Base-by-base conservation (phyloP, 2,113 vertebrate genomes). In the Eublepharis macularius region DNA sequence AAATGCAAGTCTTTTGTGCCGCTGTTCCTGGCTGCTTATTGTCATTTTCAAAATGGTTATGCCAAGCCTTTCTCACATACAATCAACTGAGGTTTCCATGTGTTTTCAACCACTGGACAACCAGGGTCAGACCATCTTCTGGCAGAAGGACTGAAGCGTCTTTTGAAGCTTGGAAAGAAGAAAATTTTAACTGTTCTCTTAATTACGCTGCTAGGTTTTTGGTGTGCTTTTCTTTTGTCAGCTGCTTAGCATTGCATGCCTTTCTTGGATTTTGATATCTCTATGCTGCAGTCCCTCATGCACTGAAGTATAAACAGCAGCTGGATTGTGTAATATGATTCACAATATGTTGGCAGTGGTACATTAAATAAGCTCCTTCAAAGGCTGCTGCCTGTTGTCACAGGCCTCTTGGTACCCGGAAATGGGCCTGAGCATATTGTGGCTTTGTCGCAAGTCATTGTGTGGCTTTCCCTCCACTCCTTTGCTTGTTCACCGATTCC, bases 401-500 rank as follows among this genome's bases (percentile, higher is more conserved):
- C 54, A 45, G 45, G 14, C 2, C 0, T 4, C 5, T 73, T 8
- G 29, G 6, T 86, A 65, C 54, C 24, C 69, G 17, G 36, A 54
- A 90, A 84, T 51, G 9, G 2, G 36, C 14, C 54, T 63, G 34
- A 65, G 60, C 57, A n/a, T 80, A 29, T 51, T 83, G 36, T 34
- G 1, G 51, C 54, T 80, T 80, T 57, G 34, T 43, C 73, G 57
- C 76, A 51, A 87, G 76, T 36, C 79, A 68, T 69, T 86, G 80
- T 77, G 26, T 19, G 21, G 78, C 45, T 26, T 74, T 69, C 10
- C 87, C 57, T 87, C 68, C 36, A 19, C 12, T 9, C 81, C n/a
- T 87, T 80, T 91, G 8, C 0, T 72, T 87, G 6, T 87, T 89
- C 41, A 88, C 77, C 76, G 83, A 82, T 82, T 90, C 69, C 84